Percentiles rank a stretch among this genome's conserved stretches.
phyloP scores from a whole-genome alignment of 1,140 invertebrate species.

The Epicauta chinensis region DNA sequence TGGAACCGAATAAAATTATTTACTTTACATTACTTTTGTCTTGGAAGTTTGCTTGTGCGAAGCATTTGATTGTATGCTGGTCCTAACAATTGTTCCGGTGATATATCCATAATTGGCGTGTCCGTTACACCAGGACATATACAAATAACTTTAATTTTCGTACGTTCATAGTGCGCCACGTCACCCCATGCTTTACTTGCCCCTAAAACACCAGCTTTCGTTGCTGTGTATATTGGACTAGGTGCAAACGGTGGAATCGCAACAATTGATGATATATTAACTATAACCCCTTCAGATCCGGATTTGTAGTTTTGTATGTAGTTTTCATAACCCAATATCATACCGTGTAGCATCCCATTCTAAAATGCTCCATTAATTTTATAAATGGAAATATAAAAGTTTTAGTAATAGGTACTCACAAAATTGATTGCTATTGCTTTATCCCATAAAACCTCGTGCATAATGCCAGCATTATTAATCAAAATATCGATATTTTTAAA shows the following conservation, averaged over 20 bases:
- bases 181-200: constrained; percentile 22
- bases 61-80: constrained; percentile 5
- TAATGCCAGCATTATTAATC: constrained; percentile 47
- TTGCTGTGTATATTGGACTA: constrained; percentile 29
- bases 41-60: neutral
- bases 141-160: constrained; percentile 35
- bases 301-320: constrained; percentile 27
- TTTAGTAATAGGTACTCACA: constrained; percentile 44
- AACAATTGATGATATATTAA: constrained; percentile 28
- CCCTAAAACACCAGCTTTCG: constrained; percentile 29
- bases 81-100: constrained; percentile 1
- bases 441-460: constrained; percentile 46
- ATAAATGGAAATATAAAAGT: neutral
- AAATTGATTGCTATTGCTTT: constrained; percentile 45
- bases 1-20: neutral
- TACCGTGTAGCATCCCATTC: constrained; percentile 32
- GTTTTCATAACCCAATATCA: constrained; percentile 28
- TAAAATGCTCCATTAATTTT: constrained; percentile 10
- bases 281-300: constrained; percentile 27
- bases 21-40: neutral
- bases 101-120: constrained; percentile 18
- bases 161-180: constrained; percentile 20
- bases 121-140: constrained; percentile 39
- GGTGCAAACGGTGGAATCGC: constrained; percentile 14
- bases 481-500: constrained; percentile 45